A percentile compares a stretch with the other conserved stretches of the same genome.
Evolutionary conservation across 2,888 invertebrate genomes (phyloP).

Genomic region (Polylopha cassiicola): DNA sequence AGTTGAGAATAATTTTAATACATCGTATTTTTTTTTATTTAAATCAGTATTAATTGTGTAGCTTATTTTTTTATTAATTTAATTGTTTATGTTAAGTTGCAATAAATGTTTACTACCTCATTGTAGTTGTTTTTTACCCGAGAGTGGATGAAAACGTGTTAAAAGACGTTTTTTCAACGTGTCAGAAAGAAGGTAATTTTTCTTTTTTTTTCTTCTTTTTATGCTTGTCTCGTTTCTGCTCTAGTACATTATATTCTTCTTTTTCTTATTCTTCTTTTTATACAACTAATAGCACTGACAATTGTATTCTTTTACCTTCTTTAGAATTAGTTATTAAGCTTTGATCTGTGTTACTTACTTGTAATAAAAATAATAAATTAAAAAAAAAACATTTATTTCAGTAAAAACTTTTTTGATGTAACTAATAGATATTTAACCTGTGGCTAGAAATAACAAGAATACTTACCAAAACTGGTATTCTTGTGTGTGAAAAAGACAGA

Average conservation of each 20-base stretch:
- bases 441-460: no score
- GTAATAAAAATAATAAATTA: no score
- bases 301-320: no score
- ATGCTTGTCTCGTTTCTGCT: slow-evolving; percentile 6
- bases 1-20: slow-evolving; percentile 31
- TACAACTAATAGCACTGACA: neutral
- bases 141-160: no score
- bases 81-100: slow-evolving; percentile 35
- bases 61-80: slow-evolving; percentile 29
- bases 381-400: no score
- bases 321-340: no score
- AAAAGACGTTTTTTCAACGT: slow-evolving; percentile 16
- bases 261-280: neutral
- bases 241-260: neutral
- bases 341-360: no score
- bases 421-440: no score
- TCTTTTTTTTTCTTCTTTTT: slow-evolving; percentile 11
- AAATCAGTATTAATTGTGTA: slow-evolving; percentile 22
- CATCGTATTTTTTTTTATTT: slow-evolving; percentile 8
- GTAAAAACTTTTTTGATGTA: no score
- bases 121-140: slow-evolving; percentile 15
- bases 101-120: slow-evolving; percentile 37
- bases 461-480: no score
- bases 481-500: no score
- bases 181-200: slow-evolving; percentile 18